Percentiles rank a stretch among this genome's conserved stretches.
Evolutionary conservation across 2,888 invertebrate genomes (phyloP).

Genomic region (Stenurella melanura): DNA sequence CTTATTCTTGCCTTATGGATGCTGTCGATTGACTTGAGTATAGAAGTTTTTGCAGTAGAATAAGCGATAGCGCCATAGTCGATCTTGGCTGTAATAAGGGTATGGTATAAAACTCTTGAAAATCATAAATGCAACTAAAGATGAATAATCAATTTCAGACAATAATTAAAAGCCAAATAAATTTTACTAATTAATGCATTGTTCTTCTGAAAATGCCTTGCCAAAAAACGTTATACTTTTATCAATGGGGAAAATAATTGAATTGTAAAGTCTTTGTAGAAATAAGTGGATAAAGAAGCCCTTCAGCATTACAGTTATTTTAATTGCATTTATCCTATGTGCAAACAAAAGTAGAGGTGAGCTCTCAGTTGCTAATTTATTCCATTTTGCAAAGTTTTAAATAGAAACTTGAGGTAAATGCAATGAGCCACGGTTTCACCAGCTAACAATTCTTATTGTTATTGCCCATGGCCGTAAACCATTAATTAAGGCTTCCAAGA

Average conservation of each 20-base stretch:
- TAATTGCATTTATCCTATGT: conserved; percentile 3
- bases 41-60: too few species aligned
- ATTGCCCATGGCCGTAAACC: conserved; percentile 27
- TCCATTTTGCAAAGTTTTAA: conserved; percentile 5
- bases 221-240: background rate
- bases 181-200: background rate
- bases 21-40: too few species aligned
- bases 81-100: too few species aligned
- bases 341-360: conserved; percentile 15
- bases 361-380: conserved; percentile 9
- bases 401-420: conserved; percentile 17
- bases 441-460: conserved; percentile 29
- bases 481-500: conserved; percentile 34
- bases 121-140: too few species aligned
- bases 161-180: background rate
- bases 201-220: background rate
- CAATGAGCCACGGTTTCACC: background rate
- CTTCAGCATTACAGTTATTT: background rate
- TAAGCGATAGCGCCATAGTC: too few species aligned
- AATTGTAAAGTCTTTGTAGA: background rate
- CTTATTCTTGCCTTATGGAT: too few species aligned
- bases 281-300: background rate
- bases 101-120: too few species aligned
- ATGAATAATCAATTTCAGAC: too few species aligned
- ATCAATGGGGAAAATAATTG: background rate